Evolutionary conservation across 2,113 vertebrate genomes (phyloP).

Genomic region (Malaclemys terrapin): DNA sequence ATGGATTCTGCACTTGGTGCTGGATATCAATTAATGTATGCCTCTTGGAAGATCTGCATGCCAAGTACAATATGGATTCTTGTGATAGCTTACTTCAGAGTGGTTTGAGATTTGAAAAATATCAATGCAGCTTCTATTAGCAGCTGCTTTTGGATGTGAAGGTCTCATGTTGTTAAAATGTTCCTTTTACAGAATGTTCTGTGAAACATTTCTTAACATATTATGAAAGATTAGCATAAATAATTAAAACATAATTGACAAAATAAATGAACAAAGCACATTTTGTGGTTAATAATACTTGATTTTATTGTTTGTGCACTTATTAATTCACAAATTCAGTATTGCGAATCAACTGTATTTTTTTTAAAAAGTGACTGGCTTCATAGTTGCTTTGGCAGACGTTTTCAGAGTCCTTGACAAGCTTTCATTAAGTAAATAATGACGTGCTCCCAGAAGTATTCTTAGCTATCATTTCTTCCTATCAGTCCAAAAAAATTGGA

Average conservation of each 20-base stretch:
- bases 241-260: not conserved
- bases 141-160: constrained; percentile 15
- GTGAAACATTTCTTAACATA: not conserved
- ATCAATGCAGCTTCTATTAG: not conserved
- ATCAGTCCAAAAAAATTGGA: not conserved
- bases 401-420: not conserved
- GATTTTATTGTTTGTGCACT: not conserved
- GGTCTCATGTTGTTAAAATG: not conserved
- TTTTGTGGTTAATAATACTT: not conserved
- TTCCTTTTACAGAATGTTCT: not conserved
- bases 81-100: not conserved
- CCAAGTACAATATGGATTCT: not conserved
- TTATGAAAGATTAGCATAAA: not conserved
- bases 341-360: not conserved
- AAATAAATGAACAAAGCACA: not conserved
- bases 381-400: constrained; percentile 9
- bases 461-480: not conserved
- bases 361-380: not conserved
- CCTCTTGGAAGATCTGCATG: not conserved
- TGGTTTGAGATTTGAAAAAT: not conserved
- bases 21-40: not conserved
- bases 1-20: not conserved
- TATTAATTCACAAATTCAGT: not conserved
- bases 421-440: not conserved
- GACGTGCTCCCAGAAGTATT: not conserved